Evolutionary conservation across 2,113 vertebrate genomes (phyloP).

Genomic region (Azemiops feae): DNA sequence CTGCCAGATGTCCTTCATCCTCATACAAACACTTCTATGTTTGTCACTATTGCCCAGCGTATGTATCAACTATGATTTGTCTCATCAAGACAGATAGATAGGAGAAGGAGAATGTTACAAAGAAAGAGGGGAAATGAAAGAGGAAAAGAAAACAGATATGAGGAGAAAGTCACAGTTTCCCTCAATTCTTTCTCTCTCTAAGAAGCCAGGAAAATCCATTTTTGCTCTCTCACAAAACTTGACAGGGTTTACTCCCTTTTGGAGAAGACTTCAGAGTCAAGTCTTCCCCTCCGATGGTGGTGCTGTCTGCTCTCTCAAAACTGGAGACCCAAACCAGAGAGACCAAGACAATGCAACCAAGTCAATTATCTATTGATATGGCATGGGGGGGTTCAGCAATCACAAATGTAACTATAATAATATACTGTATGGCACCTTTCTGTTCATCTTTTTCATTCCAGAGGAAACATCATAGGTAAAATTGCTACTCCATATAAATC

Average conservation of each 20-base stretch:
- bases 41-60: slow-evolving; percentile 74
- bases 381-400: background rate
- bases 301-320: background rate
- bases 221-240: background rate
- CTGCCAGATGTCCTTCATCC: slow-evolving; percentile 44
- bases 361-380: background rate
- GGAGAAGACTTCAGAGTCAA: background rate
- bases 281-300: background rate
- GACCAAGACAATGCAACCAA: background rate
- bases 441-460: background rate
- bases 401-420: background rate
- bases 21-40: slow-evolving; percentile 50
- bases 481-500: slow-evolving; percentile 61
- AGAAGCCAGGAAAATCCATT: background rate
- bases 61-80: slow-evolving; percentile 39
- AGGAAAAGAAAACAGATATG: background rate
- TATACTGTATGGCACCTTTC: background rate
- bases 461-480: slow-evolving; percentile 54
- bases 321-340: background rate
- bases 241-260: background rate
- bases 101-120: background rate
- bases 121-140: background rate
- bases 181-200: background rate
- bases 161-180: background rate
- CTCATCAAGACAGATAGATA: background rate